These are phyloP conservation scores for Spatulosminthurus flaviceps DNA, from an alignment of 2,888 invertebrate genomes.

Conservation along the genomic window DNA sequence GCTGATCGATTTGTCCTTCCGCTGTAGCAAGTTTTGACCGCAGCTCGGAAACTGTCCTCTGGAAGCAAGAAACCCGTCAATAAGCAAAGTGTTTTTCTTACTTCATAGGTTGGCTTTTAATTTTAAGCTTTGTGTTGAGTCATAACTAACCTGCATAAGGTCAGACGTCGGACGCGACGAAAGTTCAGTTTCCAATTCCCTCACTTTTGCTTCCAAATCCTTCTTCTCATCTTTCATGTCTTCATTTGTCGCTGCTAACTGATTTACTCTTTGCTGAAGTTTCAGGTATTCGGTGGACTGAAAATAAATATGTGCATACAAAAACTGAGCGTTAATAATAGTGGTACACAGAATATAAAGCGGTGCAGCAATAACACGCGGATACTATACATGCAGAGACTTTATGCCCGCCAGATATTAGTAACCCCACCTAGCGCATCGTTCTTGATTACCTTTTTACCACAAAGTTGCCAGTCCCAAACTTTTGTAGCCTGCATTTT, in stretches of 20 bases:
- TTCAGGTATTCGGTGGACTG: constrained; percentile 69
- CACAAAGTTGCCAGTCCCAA: too few species aligned
- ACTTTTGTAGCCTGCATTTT: too few species aligned
- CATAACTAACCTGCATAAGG: constrained; percentile 60
- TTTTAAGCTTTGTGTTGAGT: too few species aligned
- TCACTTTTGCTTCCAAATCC: constrained; percentile 75
- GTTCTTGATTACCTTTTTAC: too few species aligned
- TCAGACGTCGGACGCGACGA: constrained; percentile 66
- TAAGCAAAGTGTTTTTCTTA: too few species aligned
- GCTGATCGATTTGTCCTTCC: constrained; percentile 89
- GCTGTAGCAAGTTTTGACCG: constrained; percentile 86
- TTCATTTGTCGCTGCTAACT: constrained; percentile 75
- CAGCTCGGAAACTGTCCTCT: constrained; percentile 76
- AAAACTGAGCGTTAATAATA: neutral
- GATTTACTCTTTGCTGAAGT: constrained; percentile 86
- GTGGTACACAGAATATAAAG: too few species aligned
- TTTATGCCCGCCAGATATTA: too few species aligned
- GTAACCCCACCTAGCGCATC: too few species aligned
- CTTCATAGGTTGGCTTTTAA: too few species aligned
- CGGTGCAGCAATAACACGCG: too few species aligned
- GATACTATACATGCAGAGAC: too few species aligned
- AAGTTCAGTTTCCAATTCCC: constrained; percentile 78
- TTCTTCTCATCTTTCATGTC: constrained; percentile 82
- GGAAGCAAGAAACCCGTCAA: constrained; percentile 59
- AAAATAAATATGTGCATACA: constrained; percentile 19